Evolutionary conservation across 2,113 vertebrate genomes (phyloP).

Genomic region (Numida meleagris): DNA sequence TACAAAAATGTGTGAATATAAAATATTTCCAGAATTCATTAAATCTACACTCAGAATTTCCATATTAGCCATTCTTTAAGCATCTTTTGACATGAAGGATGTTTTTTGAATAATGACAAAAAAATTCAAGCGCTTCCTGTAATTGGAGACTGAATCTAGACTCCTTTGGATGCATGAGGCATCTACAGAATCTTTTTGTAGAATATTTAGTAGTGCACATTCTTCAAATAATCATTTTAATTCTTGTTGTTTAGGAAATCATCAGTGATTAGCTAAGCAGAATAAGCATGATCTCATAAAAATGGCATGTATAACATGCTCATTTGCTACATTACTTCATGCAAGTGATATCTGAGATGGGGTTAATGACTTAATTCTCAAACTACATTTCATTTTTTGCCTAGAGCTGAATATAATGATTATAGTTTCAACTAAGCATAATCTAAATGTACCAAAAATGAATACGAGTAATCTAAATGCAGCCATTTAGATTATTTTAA

Average conservation of each 20-base stretch:
- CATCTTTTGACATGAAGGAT: not conserved
- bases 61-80: not conserved
- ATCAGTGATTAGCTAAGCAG: not conserved
- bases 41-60: not conserved
- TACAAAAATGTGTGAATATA: not conserved
- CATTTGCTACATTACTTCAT: not conserved
- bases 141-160: not conserved
- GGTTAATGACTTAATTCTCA: constrained; percentile 34
- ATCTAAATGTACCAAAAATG: not conserved
- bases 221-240: not conserved
- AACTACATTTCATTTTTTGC: not conserved
- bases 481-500: not conserved
- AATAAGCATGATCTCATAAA: not conserved
- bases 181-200: not conserved
- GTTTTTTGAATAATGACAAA: not conserved
- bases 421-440: not conserved
- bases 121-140: not conserved
- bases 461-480: not conserved
- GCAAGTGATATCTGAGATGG: not conserved
- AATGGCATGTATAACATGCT: not conserved
- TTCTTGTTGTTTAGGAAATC: not conserved
- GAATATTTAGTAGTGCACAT: not conserved
- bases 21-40: not conserved
- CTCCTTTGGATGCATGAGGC: not conserved
- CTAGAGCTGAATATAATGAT: not conserved